A percentile compares a stretch with the other conserved stretches of the same genome.
These are phyloP conservation scores for Paramormyrops hopkinsi DNA, from an alignment of 2,797 vertebrate species.

Conservation along the genomic window DNA sequence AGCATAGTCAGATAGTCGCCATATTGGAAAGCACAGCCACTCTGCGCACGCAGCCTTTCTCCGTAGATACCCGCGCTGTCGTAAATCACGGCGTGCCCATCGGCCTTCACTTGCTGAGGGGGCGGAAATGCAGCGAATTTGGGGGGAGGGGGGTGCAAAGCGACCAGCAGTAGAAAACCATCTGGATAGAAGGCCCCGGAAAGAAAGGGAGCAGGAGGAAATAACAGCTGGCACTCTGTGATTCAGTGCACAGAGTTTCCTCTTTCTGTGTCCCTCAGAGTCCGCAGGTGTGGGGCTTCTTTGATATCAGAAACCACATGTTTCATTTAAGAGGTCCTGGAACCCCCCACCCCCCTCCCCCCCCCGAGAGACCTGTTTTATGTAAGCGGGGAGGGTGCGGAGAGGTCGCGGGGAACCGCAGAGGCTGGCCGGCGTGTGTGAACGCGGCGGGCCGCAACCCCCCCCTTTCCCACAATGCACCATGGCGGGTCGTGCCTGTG, in stretches of 20 bases:
- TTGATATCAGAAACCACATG: constrained; percentile 43
- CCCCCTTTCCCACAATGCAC: neutral
- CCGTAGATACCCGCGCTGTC: neutral
- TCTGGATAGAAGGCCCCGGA: constrained; percentile 59
- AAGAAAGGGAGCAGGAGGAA: constrained; percentile 53
- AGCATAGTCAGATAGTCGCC: neutral
- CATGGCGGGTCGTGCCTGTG: neutral
- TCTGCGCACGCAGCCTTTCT: neutral
- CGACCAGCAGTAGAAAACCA: constrained; percentile 58
- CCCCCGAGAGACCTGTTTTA: constrained; percentile 21
- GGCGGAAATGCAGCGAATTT: neutral
- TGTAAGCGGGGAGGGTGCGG: constrained; percentile 6
- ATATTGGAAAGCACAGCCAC: neutral
- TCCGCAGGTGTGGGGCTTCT: constrained; percentile 36
- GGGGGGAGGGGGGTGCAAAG: neutral
- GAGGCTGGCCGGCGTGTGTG: neutral
- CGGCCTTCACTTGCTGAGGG: neutral
- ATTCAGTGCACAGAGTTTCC: constrained; percentile 67
- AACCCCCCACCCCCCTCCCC: neutral
- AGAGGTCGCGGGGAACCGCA: neutral
- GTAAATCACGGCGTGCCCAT: neutral
- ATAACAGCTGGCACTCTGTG: constrained; percentile 64
- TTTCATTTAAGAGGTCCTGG: constrained; percentile 35
- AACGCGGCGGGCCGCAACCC: neutral
- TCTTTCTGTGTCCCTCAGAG: constrained; percentile 45